Base-by-base conservation (phyloP, 2,113 vertebrate genomes). In the Tylochromis polylepis region DNA sequence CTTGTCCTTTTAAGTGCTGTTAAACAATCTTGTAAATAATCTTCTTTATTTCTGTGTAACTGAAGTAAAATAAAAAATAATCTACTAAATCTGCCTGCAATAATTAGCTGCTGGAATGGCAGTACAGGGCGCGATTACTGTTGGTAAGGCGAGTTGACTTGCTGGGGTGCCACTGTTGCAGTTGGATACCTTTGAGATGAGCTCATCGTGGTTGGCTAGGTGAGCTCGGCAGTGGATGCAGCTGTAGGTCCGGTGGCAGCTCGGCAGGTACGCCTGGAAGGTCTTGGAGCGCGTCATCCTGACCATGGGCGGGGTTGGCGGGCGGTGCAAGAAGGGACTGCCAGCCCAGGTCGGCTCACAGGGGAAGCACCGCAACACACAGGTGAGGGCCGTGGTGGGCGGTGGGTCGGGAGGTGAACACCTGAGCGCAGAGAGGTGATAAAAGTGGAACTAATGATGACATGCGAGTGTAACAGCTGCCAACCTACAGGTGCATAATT, bases 261-360 rank as follows among this genome's bases (percentile, higher is more conserved):
- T 99, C 83, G 99, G 99, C 96, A 99, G 95, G 87, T 99, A 99
- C 0, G 99, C 99, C 97, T 99, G 99, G 93, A 99, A 99, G 88
- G 99, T 99, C 97, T 99, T 99, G 96, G 99, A 99, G 96, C 99
- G 98, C 8, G 99, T 99, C 99, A 99, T 99, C 95, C 98, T 98
- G 97, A 99, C 98, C 98, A 99, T 98, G 96, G 99, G 98, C 84
- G 97, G 95, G 95, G 97, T 93, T 96, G 98, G n/a, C 97, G 98
- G 97, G 96, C 95, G 95, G 97, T 98, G 98, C 99, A 99, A 95
- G 96, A 98, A 97, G 91, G 96, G 96, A 97, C 98, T 97, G 95
- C 97, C 98, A 93, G 98, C 97, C 88, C 99, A 99, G 97, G 97
- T 97, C 8, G 99, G 99, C 97, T 99, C 98, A 96, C 98, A 99